A percentile compares a stretch with the other conserved stretches of the same genome.
Evolutionary conservation across 2,888 invertebrate species (phyloP).

Genomic region (Pharmacophagus antenor): DNA sequence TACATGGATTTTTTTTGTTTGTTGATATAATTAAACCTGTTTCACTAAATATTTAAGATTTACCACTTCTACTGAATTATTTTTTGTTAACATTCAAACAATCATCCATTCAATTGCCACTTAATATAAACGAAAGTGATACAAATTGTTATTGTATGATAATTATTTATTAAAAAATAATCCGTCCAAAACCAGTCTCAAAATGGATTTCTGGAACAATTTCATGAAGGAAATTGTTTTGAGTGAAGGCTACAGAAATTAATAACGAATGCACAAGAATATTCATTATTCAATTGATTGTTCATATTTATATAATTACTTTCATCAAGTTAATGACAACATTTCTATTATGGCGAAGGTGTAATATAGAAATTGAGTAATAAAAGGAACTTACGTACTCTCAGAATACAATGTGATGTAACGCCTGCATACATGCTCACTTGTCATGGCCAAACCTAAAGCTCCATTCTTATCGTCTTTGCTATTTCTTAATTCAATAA

Average conservation of each 20-base stretch:
- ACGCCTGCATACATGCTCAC: conserved; percentile 33
- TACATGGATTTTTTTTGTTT: conserved; percentile 30
- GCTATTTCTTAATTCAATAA: conserved; percentile 48
- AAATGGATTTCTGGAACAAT: too few species aligned
- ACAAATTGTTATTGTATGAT: too few species aligned
- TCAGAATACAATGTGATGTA: conserved; percentile 32
- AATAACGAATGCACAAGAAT: too few species aligned
- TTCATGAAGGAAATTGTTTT: too few species aligned
- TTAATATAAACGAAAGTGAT: neutral
- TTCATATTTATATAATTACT: neutral
- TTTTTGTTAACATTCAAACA: conserved; percentile 16
- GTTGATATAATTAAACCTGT: conserved; percentile 31
- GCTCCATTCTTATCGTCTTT: conserved; percentile 41
- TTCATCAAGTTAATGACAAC: neutral
- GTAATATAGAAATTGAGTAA: conserved; percentile 15
- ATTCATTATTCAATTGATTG: too few species aligned
- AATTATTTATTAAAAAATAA: too few species aligned
- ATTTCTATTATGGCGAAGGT: neutral
- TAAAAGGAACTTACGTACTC: conserved; percentile 6
- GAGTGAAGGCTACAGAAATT: too few species aligned
- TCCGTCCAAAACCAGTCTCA: too few species aligned
- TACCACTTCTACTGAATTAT: conserved; percentile 20
- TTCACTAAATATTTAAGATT: conserved; percentile 29
- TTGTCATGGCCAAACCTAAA: conserved; percentile 43
- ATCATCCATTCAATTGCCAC: conserved; percentile 11